Conservation (phyloP, 2,113 vertebrate genomes). For the Cathartes aura region DNA sequence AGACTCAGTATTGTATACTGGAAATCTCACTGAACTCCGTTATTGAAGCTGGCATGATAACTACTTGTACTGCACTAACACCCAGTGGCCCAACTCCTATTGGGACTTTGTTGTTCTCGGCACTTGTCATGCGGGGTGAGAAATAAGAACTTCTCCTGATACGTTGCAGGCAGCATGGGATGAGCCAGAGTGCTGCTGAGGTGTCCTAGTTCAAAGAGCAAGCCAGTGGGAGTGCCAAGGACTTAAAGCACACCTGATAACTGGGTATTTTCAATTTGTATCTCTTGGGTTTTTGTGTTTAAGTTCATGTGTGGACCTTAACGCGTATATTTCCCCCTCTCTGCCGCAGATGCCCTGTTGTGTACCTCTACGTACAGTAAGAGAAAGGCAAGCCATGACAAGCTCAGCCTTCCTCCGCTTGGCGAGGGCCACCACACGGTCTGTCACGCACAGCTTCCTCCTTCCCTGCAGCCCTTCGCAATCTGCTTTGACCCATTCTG, state of each 20-base stretch:
- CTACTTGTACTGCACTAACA: neutral
- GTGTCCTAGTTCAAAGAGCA: neutral
- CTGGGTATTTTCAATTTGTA: neutral
- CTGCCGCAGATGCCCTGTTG: neutral
- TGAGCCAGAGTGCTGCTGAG: neutral
- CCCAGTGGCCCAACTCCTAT: neutral
- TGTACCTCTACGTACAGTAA: accelerated
- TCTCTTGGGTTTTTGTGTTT: neutral
- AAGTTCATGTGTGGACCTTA: neutral
- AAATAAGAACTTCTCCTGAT: neutral
- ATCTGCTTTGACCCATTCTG: neutral
- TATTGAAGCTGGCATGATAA: neutral
- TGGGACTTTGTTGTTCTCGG: neutral
- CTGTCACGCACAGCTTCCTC: neutral
- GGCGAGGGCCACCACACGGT: neutral
- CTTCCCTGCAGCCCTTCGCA: accelerated
- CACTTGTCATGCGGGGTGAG: neutral
- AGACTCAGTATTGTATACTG: neutral
- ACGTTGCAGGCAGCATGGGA: neutral
- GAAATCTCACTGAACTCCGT: neutral
- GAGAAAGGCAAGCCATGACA: neutral
- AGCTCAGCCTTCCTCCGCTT: neutral
- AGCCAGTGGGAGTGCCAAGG: neutral
- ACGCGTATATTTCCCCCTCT: accelerated
- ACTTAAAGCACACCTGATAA: neutral